Evolutionary conservation across 2,113 vertebrate species (phyloP).

Genomic region (Oncorhynchus masou): DNA sequence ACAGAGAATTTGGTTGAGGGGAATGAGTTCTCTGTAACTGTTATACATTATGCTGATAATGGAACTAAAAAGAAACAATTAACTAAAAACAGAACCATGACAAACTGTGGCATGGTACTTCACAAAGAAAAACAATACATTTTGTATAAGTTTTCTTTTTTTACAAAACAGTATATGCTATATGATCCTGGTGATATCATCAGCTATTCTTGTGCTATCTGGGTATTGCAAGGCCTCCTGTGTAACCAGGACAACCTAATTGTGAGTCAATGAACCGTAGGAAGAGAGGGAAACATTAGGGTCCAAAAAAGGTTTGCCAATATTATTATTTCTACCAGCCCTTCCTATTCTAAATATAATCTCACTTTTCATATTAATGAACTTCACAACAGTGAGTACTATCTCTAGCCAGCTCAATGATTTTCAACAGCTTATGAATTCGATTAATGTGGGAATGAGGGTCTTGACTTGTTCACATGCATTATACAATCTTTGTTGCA

Average conservation of each 20-base stretch:
- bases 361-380: slow-evolving; percentile 3
- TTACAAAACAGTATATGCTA: background rate
- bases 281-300: slow-evolving; percentile 33
- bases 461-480: background rate
- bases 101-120: background rate
- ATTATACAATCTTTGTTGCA: background rate
- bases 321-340: slow-evolving; percentile 6
- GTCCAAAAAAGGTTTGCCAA: slow-evolving; percentile 10
- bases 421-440: background rate
- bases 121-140: background rate
- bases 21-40: background rate
- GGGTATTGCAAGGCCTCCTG: slow-evolving; percentile 4
- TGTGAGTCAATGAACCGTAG: slow-evolving; percentile 4
- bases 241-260: background rate
- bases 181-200: background rate
- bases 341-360: slow-evolving; percentile 12
- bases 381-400: slow-evolving; percentile 8
- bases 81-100: background rate
- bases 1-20: background rate
- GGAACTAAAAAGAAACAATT: background rate
- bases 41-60: background rate
- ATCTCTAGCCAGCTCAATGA: background rate
- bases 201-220: background rate
- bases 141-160: background rate
- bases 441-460: background rate